phyloP scores from a whole-genome alignment of 64 coral and sea anemone species.

The Trachythela sp. region DNA sequence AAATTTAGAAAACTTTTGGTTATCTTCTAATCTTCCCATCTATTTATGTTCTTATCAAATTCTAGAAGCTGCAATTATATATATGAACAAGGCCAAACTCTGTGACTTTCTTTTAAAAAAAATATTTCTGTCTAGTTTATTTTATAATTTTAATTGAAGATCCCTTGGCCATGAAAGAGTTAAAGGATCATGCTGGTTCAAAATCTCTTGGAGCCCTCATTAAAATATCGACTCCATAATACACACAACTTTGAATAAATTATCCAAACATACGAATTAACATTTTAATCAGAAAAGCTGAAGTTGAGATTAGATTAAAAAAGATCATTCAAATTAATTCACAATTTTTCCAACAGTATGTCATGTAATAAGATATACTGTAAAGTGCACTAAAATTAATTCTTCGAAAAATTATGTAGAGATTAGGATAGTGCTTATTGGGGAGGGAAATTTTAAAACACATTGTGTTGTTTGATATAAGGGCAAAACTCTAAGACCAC shows the following conservation, averaged over 20 bases:
- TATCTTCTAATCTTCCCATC: too few relatives aligned
- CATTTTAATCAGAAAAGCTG: neutral
- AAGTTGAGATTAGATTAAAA: neutral
- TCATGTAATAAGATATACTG: neutral
- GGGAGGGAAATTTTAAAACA: too few relatives aligned
- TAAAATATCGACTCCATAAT: neutral
- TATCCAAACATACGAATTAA: neutral
- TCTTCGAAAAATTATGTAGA: neutral
- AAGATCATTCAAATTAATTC: neutral
- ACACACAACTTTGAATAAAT: neutral
- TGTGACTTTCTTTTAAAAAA: too few relatives aligned
- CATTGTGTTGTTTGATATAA: neutral
- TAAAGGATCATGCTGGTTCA: neutral
- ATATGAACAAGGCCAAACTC: too few relatives aligned
- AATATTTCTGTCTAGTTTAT: too few relatives aligned
- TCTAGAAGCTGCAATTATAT: too few relatives aligned
- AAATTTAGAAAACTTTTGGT: too few relatives aligned
- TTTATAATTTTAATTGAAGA: too few relatives aligned
- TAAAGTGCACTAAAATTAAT: neutral
- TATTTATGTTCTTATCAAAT: too few relatives aligned
- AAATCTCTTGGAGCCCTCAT: neutral
- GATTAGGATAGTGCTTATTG: neutral
- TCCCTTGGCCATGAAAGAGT: too few relatives aligned
- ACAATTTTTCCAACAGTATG: neutral
- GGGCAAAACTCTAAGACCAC: neutral